phyloP scores from a whole-genome alignment of 2,888 invertebrate genomes.

The Eilema griseolum region DNA sequence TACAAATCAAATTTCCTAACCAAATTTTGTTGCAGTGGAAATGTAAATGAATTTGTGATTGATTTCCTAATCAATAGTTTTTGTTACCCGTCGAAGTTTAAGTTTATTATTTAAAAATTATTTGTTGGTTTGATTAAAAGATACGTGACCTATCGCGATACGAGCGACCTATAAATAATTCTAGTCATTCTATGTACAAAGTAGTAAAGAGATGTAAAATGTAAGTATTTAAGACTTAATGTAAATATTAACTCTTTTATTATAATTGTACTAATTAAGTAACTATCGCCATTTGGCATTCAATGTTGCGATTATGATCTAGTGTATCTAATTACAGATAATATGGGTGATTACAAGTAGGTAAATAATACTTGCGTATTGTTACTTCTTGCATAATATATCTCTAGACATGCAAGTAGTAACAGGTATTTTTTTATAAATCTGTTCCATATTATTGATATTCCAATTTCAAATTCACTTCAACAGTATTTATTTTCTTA shows the following conservation, averaged over 20 bases:
- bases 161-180: slow-evolving; percentile 51
- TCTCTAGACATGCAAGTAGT: background rate
- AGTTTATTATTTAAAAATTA: background rate
- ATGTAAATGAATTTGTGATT: background rate
- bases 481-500: background rate
- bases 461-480: background rate
- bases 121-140: slow-evolving; percentile 23
- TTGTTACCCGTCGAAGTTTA: too few relatives aligned
- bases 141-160: slow-evolving; percentile 24
- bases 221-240: slow-evolving; percentile 54
- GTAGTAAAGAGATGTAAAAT: slow-evolving; percentile 59
- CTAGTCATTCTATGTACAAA: slow-evolving; percentile 85
- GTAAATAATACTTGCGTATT: too few relatives aligned
- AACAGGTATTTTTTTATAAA: background rate
- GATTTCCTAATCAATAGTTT: too few relatives aligned
- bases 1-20: background rate
- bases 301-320: slow-evolving; percentile 22
- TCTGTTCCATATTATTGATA: background rate
- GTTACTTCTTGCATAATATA: too few relatives aligned
- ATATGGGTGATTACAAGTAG: background rate
- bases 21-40: background rate
- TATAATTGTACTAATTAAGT: slow-evolving; percentile 45
- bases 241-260: slow-evolving; percentile 61
- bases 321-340: background rate
- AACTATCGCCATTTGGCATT: slow-evolving; percentile 36